These are phyloP conservation scores for Dipodomys ordii DNA, from an alignment of 2,113 vertebrate species.

Conservation along the genomic window DNA sequence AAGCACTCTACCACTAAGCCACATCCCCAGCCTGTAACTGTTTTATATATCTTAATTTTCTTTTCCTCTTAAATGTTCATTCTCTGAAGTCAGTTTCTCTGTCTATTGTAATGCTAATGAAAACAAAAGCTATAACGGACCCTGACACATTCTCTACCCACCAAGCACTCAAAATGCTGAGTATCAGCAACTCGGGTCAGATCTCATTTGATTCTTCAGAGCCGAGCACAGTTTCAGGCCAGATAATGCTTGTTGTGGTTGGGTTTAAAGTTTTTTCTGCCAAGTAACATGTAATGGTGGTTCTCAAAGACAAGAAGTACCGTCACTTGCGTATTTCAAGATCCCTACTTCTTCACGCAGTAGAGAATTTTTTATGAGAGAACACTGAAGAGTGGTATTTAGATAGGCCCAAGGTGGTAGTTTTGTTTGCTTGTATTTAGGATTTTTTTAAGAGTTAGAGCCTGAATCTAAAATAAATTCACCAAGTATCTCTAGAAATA, in stretches of 20 bases:
- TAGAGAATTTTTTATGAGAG: slow-evolving; percentile 47
- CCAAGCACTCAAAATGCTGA: slow-evolving; percentile 1
- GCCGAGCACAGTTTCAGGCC: background rate
- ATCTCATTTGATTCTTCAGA: slow-evolving; percentile 31
- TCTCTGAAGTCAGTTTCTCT: slow-evolving; percentile 30
- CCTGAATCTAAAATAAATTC: slow-evolving; percentile 41
- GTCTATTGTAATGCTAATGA: slow-evolving; percentile 20
- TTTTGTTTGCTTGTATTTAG: slow-evolving; percentile 27
- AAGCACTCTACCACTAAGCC: no score
- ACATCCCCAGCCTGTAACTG: background rate
- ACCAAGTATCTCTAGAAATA: slow-evolving; percentile 6
- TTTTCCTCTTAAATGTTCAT: slow-evolving; percentile 16
- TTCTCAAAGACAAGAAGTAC: slow-evolving; percentile 20
- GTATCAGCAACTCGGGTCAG: background rate
- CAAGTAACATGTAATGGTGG: background rate
- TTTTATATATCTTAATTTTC: slow-evolving; percentile 47
- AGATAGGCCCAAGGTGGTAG: background rate
- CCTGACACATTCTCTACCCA: background rate
- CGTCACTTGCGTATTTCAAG: background rate
- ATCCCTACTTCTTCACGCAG: background rate
- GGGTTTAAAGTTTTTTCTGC: slow-evolving; percentile 27
- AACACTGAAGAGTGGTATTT: background rate
- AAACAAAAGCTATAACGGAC: background rate
- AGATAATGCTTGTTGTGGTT: background rate
- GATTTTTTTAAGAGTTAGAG: slow-evolving; percentile 20